Evolutionary conservation across 1,140 invertebrate species (phyloP), one percentile per base, ranked within the genome.

Genomic region (Copidosoma floridanum): DNA sequence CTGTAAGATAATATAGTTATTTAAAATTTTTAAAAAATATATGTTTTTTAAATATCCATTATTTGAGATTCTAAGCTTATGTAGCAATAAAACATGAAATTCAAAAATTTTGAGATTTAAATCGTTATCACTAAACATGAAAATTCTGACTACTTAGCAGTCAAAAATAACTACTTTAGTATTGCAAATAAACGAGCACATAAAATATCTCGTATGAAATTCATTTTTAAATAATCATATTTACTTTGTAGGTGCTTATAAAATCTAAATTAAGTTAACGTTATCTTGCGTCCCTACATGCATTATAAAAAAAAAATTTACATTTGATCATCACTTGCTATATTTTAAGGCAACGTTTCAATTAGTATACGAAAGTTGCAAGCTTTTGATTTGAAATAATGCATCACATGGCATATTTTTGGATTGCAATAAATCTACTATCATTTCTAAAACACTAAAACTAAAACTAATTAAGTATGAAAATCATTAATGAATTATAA

Each of bases 381-480:
- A 46, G 47, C 29, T 50, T 41, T 51, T 50, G 23, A 51, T 26
- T 48, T 43, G 35, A 24, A 56, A 26, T 20, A 50, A 41, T 57
- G 37, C 47, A 50, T 51, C 23, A 12, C 10, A 5, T 32, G 37
- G 43, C 21, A 37, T 47, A 44, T 44, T 32, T 20, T 23, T 32
- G 26, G 8, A 23, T 38, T 24, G 20, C 29, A 47, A 35, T 56
- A 23, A 24, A 43, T 37, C 29, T 20, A 20, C 16, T 43, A 57
- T n/a, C n/a, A n/a, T n/a, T n/a, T n/a, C n/a, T n/a, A n/a, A n/a
- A n/a, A n/a, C n/a, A n/a, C 46, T 26, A 57, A 26, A 5, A 38
- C 27, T 48, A 48, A 52, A 51, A 40, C 18, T 52, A 59, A 52
- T 59, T 59, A 59, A 59, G 57, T 59, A 52, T 52, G 40, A 53